phyloP scores from a whole-genome alignment of 1,140 invertebrate species.

The Frieseomelitta varia region DNA sequence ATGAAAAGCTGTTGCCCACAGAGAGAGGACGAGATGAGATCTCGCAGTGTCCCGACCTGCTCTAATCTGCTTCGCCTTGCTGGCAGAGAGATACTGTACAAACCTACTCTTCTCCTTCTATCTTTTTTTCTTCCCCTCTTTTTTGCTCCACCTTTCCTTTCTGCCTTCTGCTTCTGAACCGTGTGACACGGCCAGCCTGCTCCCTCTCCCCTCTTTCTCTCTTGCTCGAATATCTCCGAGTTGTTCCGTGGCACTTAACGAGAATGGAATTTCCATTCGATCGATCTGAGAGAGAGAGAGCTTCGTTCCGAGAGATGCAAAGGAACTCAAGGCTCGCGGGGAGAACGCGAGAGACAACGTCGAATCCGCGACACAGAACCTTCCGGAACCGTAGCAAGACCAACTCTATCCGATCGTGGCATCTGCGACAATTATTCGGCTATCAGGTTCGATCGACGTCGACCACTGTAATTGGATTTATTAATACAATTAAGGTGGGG shows the following conservation, averaged over 20 bases:
- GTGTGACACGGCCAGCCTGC: conserved; percentile 29
- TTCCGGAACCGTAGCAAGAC: not conserved
- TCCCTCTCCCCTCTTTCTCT: not conserved
- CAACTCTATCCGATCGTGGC: not conserved
- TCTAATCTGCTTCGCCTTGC: conserved; percentile 62
- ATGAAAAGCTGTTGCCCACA: conserved; percentile 20
- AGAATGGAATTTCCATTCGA: conserved; percentile 55
- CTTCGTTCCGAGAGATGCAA: not conserved
- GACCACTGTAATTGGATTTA: conserved; percentile 39
- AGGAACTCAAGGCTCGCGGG: not conserved
- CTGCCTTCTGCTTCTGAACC: not conserved
- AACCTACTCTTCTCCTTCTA: not conserved
- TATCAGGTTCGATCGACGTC: conserved; percentile 10
- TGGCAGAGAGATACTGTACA: conserved; percentile 24
- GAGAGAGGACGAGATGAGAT: conserved; percentile 32
- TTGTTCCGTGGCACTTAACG: conserved; percentile 53
- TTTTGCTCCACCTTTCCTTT: not conserved
- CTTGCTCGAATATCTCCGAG: conserved; percentile 36
- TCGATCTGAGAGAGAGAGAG: conserved; percentile 4
- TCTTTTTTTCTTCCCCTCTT: not conserved
- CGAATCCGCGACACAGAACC: not conserved
- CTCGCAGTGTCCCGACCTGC: conserved; percentile 61
- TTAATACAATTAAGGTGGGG: conserved; percentile 34
- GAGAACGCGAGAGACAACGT: not conserved
- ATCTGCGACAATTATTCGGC: conserved; percentile 34